These are phyloP conservation scores for Drosophila tristis DNA, from an alignment of 1,140 invertebrate genomes.

Conservation along the genomic window DNA sequence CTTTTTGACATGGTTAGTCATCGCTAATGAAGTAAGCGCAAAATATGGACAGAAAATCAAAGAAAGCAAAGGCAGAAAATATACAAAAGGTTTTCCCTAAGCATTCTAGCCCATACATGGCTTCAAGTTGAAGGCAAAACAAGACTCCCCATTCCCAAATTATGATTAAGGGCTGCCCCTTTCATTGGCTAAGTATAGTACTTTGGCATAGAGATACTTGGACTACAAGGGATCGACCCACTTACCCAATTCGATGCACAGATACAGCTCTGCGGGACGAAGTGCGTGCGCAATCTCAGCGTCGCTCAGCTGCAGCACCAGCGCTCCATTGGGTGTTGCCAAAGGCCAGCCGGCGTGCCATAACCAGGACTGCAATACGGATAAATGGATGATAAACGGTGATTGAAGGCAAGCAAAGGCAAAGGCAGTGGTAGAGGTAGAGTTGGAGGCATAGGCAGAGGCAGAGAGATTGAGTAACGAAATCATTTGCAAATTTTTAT, in stretches of 20 bases:
- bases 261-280: conserved; percentile 73
- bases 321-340: conserved; percentile 75
- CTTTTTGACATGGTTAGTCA: too few species aligned
- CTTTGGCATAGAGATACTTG: neutral
- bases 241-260: conserved; percentile 83
- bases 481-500: conserved; percentile 82
- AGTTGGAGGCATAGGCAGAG: too few species aligned
- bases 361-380: conserved; percentile 70
- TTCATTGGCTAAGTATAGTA: too few species aligned
- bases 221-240: conserved; percentile 40
- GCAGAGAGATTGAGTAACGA: conserved; percentile 70
- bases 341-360: conserved; percentile 84
- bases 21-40: too few species aligned
- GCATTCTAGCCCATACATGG: too few species aligned
- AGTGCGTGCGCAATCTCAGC: conserved; percentile 76
- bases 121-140: too few species aligned
- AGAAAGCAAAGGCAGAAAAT: too few species aligned
- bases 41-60: too few species aligned
- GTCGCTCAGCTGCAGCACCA: conserved; percentile 81
- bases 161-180: too few species aligned
- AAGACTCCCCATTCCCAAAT: too few species aligned
- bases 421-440: too few species aligned
- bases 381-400: conserved; percentile 34
- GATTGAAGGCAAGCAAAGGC: conserved; percentile 28
- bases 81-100: too few species aligned